Evolutionary conservation across 1,140 invertebrate species (phyloP).

Genomic region (Drosophila tristis): DNA sequence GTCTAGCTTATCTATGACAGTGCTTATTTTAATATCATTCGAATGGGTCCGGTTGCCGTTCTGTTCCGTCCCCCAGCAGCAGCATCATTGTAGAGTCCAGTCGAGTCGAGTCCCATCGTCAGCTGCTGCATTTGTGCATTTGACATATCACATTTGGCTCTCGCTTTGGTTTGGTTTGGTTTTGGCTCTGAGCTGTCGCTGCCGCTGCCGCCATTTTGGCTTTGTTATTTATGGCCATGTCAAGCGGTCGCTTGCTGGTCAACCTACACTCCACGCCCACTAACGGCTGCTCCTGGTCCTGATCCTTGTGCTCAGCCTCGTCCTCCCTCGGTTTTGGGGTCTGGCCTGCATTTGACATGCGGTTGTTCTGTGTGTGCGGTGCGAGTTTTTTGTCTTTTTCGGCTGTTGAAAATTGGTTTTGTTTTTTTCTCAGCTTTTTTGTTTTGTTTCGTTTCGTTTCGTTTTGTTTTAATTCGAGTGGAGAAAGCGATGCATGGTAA

Average conservation of each 20-base stretch:
- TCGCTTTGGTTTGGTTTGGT: slow-evolving; percentile 51
- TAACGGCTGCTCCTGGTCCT: neutral
- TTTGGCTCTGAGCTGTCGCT: slow-evolving; percentile 57
- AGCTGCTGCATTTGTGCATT: slow-evolving; percentile 63
- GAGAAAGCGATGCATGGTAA: slow-evolving; percentile 5
- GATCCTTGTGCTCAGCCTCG: slow-evolving; percentile 2
- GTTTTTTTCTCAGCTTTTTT: neutral
- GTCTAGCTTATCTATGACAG: slow-evolving; percentile 18
- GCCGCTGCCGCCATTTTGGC: slow-evolving; percentile 75
- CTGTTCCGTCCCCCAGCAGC: neutral
- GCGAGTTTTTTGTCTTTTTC: slow-evolving; percentile 30
- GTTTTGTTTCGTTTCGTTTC: neutral
- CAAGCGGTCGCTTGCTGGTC: slow-evolving; percentile 69
- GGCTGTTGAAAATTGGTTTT: slow-evolving; percentile 33
- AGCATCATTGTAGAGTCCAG: slow-evolving; percentile 41
- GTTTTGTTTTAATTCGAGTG: neutral
- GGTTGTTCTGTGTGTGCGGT: slow-evolving; percentile 40
- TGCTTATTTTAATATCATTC: slow-evolving; percentile 41
- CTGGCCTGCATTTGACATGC: slow-evolving; percentile 78
- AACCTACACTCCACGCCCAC: slow-evolving; percentile 40
- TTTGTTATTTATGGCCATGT: slow-evolving; percentile 80
- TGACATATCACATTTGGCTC: slow-evolving; percentile 76
- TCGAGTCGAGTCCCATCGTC: slow-evolving; percentile 42
- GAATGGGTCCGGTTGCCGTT: neutral
- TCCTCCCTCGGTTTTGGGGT: slow-evolving; percentile 10